These are phyloP conservation scores for Meteorus colon DNA, from an alignment of 2,888 invertebrate genomes.

Conservation along the genomic window DNA sequence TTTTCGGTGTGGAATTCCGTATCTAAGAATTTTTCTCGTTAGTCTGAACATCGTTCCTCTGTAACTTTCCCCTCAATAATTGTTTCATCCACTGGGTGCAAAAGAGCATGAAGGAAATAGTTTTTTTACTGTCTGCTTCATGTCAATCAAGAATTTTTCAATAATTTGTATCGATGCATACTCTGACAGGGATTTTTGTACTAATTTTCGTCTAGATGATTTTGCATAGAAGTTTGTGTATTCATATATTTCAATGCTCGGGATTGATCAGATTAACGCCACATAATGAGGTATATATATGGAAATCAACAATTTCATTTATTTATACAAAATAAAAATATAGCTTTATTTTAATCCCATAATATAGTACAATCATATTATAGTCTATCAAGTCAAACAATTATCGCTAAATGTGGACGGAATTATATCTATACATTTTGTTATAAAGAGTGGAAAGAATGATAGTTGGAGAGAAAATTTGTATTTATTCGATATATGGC, in stretches of 20 bases:
- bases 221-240: too few relatives aligned
- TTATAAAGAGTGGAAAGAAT: constrained; percentile 29
- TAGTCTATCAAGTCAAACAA: constrained; percentile 32
- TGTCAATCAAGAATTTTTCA: too few relatives aligned
- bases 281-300: not conserved
- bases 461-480: constrained; percentile 27
- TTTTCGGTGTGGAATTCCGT: not conserved
- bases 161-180: too few relatives aligned
- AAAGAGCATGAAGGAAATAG: too few relatives aligned
- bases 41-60: too few relatives aligned
- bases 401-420: constrained; percentile 15
- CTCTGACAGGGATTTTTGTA: too few relatives aligned
- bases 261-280: too few relatives aligned
- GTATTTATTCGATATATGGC: constrained; percentile 67
- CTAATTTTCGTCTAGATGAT: too few relatives aligned
- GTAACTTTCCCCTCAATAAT: too few relatives aligned
- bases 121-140: too few relatives aligned
- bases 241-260: too few relatives aligned
- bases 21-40: not conserved
- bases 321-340: constrained; percentile 31
- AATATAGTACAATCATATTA: constrained; percentile 29
- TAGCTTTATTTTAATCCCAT: constrained; percentile 30
- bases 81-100: too few relatives aligned
- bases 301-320: not conserved
- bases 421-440: constrained; percentile 35